phyloP scores from a whole-genome alignment of 2,113 vertebrate genomes.

The Paedocypris sp. region DNA sequence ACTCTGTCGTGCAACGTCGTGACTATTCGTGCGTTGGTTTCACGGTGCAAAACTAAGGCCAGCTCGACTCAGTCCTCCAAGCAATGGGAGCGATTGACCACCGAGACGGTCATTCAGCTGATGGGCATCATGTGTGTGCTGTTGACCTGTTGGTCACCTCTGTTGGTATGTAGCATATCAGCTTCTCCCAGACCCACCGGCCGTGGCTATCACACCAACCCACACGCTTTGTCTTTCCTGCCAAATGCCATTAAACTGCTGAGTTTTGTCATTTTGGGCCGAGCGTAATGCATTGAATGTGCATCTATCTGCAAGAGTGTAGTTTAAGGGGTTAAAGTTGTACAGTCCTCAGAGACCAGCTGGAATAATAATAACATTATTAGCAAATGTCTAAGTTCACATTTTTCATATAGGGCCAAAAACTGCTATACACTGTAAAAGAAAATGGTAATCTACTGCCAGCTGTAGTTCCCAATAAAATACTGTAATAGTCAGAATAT shows the following conservation, averaged over 20 bases:
- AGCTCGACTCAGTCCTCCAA: slow-evolving; percentile 58
- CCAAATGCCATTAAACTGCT: neutral
- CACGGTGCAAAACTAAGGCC: slow-evolving; percentile 69
- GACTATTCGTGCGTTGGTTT: slow-evolving; percentile 76
- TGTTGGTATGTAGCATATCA: slow-evolving; percentile 74
- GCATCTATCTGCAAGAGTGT: too few relatives aligned
- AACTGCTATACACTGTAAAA: too few relatives aligned
- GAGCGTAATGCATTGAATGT: too few relatives aligned
- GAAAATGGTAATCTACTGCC: too few relatives aligned
- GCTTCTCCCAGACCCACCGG: neutral
- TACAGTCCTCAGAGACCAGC: too few relatives aligned
- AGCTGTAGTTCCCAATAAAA: too few relatives aligned
- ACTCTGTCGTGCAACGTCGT: slow-evolving; percentile 81
- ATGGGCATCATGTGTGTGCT: slow-evolving; percentile 92
- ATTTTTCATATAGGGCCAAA: too few relatives aligned
- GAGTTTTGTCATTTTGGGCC: too few relatives aligned
- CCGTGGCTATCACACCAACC: neutral
- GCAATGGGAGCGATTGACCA: slow-evolving; percentile 84
- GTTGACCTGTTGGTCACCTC: slow-evolving; percentile 82
- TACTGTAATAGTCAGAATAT: too few relatives aligned
- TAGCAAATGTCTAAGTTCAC: too few relatives aligned
- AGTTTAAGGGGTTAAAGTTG: too few relatives aligned
- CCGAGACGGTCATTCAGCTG: slow-evolving; percentile 84
- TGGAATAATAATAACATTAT: too few relatives aligned
- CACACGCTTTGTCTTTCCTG: neutral